Evolutionary conservation across 2,888 invertebrate species (phyloP).

Genomic region (Tribolium freemani): DNA sequence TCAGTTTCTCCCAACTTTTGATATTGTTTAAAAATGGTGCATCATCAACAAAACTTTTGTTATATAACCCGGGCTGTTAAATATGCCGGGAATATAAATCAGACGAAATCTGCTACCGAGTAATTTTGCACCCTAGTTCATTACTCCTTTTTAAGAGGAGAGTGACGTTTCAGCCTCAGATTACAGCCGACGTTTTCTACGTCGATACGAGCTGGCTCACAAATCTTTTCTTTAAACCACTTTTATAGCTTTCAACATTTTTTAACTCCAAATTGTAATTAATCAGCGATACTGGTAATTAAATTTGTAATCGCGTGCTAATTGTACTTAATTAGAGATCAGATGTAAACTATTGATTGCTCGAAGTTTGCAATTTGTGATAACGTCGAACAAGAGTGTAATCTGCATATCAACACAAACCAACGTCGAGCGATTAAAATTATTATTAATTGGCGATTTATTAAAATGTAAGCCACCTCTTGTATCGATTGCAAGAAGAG

Average conservation of each 20-base stretch:
- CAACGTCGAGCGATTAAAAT: no score
- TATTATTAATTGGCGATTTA: no score
- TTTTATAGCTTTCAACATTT: not conserved
- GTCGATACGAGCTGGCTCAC: not conserved
- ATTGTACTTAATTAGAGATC: not conserved
- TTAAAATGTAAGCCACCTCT: no score
- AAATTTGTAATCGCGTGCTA: not conserved
- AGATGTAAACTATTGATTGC: not conserved
- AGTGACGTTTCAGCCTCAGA: not conserved
- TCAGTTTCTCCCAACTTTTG: no score
- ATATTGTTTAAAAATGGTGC: not conserved
- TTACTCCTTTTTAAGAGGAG: not conserved
- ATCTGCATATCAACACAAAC: no score
- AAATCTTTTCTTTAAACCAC: no score
- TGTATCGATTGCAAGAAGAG: no score
- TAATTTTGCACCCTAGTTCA: not conserved
- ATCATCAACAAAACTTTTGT: not conserved
- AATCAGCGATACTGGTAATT: not conserved
- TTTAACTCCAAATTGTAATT: not conserved
- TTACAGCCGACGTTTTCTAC: not conserved
- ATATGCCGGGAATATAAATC: not conserved
- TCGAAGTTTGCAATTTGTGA: not conserved
- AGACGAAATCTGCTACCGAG: not conserved
- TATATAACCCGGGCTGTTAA: not conserved
- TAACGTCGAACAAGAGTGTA: not conserved